A percentile compares a stretch with the other conserved stretches of the same genome.
phyloP scores from a whole-genome alignment of 92 coral and sea anemone species.

The Epizoanthus rinbou region DNA sequence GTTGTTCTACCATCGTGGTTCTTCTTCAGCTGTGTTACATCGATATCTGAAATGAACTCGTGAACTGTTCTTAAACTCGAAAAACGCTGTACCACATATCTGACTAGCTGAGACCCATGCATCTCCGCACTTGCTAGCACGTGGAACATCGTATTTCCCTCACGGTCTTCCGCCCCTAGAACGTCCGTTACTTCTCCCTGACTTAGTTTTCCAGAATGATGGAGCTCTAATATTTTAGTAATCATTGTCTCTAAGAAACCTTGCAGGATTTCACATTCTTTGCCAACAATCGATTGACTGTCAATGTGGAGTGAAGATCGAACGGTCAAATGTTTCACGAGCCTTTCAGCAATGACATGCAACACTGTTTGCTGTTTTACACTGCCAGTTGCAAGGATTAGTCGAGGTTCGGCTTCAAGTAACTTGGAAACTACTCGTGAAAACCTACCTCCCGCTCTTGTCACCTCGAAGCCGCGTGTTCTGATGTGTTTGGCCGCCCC shows the following conservation, averaged over 20 bases:
- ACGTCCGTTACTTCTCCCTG: neutral
- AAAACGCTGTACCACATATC: neutral
- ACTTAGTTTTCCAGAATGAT: neutral
- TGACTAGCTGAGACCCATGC: neutral
- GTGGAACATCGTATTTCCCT: slow-evolving; percentile 12
- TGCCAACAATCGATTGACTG: too few species aligned
- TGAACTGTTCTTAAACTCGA: neutral
- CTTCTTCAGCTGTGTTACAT: neutral
- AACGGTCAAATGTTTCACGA: neutral
- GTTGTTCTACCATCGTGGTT: slow-evolving; percentile 17
- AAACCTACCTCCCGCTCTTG: neutral
- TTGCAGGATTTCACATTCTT: neutral
- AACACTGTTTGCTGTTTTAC: neutral
- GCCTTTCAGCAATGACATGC: neutral
- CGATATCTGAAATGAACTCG: neutral
- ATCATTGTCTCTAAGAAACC: neutral
- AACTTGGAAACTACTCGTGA: slow-evolving; percentile 20
- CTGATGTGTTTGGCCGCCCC: slow-evolving; percentile 6
- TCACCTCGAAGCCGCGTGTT: neutral
- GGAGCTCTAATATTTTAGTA: neutral
- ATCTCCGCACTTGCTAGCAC: neutral
- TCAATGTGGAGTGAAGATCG: too few species aligned
- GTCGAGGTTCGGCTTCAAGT: neutral
- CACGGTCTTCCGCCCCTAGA: slow-evolving; percentile 4
- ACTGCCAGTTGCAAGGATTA: neutral